These are phyloP conservation scores for Dicyrtoma fusca DNA, from an alignment of 2,888 invertebrate genomes.

Conservation along the genomic window DNA sequence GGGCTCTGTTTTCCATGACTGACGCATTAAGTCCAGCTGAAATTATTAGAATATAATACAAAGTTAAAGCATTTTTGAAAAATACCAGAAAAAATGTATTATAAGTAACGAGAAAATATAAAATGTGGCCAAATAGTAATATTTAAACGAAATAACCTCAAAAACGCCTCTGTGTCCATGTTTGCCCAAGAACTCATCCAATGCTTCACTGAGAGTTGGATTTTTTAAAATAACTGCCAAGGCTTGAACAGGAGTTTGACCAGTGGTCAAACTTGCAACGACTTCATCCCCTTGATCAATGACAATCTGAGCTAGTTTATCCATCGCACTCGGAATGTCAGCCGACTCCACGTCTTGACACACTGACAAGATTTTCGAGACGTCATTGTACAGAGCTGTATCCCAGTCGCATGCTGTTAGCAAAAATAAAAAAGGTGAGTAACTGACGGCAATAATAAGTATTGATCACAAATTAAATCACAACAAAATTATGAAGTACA, in stretches of 20 bases:
- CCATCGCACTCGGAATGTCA: conserved; percentile 69
- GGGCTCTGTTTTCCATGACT: conserved; percentile 70
- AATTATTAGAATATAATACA: conserved; percentile 47
- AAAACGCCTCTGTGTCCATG: conserved; percentile 71
- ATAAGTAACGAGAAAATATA: too few relatives aligned
- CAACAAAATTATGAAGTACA: too few relatives aligned
- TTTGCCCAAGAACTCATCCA: conserved; percentile 67
- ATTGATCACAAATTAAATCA: too few relatives aligned
- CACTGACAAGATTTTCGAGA: conserved; percentile 70
- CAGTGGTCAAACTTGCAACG: conserved; percentile 19
- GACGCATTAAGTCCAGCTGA: conserved; percentile 70
- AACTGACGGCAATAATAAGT: too few relatives aligned
- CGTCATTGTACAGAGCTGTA: conserved; percentile 70
- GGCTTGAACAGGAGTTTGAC: conserved; percentile 62
- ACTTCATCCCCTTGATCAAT: conserved; percentile 59
- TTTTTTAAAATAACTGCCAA: conserved; percentile 63
- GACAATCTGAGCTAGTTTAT: conserved; percentile 62
- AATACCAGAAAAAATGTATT: background rate
- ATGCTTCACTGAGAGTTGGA: conserved; percentile 61
- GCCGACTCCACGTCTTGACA: conserved; percentile 74
- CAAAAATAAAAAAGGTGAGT: conserved; percentile 3
- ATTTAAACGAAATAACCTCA: conserved; percentile 59
- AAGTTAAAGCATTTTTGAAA: conserved; percentile 4
- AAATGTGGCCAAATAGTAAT: too few relatives aligned
- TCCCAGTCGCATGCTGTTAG: conserved; percentile 64